Evolutionary conservation across 2,113 vertebrate species (phyloP).

Genomic region (Fregata magnificens): DNA sequence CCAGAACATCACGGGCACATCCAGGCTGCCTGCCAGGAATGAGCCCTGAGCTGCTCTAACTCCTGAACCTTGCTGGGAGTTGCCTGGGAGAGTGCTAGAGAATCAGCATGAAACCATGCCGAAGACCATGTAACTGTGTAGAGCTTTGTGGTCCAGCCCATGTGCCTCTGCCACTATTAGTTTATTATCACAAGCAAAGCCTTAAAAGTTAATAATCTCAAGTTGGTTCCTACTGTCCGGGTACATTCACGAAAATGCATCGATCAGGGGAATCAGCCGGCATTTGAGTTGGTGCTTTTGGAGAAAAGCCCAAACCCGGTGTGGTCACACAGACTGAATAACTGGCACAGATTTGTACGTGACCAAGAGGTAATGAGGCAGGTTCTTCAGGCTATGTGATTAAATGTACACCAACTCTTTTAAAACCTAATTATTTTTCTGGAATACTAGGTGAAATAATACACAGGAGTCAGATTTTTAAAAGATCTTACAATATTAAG

Average conservation of each 20-base stretch:
- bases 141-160: not conserved
- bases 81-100: not conserved
- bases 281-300: not conserved
- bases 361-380: not conserved
- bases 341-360: not conserved
- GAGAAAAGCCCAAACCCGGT: not conserved
- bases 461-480: not conserved
- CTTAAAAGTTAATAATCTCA: not conserved
- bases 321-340: too few species aligned
- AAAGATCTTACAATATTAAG: not conserved
- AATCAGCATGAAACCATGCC: not conserved
- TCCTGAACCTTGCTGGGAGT: not conserved
- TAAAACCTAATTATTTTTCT: not conserved
- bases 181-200: not conserved
- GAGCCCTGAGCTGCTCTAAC: not conserved
- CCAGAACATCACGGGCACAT: not conserved
- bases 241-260: fast-evolving
- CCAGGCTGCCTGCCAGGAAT: not conserved
- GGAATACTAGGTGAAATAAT: not conserved
- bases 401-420: not conserved
- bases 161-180: not conserved
- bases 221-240: not conserved
- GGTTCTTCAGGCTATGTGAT: not conserved
- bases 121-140: not conserved
- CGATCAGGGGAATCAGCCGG: not conserved